Evolutionary conservation across 2,888 invertebrate species (phyloP).

Genomic region (Drosophila mercatorum): DNA sequence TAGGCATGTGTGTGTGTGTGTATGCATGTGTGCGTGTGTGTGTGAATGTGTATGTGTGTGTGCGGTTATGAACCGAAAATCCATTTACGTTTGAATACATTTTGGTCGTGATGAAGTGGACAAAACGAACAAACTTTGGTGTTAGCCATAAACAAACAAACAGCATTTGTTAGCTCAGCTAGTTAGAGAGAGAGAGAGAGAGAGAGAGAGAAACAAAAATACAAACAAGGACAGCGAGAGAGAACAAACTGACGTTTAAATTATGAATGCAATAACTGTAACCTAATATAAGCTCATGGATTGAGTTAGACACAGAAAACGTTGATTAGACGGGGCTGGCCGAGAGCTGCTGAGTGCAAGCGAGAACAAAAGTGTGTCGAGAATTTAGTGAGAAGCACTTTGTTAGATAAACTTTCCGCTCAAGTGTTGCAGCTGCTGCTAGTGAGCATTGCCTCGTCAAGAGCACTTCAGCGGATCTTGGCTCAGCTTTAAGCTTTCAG

Average conservation of each 20-base stretch:
- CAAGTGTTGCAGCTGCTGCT: constrained; percentile 42
- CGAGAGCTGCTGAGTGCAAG: not conserved
- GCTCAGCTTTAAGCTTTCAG: constrained; percentile 11
- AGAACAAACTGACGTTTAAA: constrained; percentile 38
- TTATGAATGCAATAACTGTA: constrained; percentile 68
- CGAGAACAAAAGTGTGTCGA: constrained; percentile 15
- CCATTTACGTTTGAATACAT: constrained; percentile 70
- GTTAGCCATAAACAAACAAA: constrained; percentile 46
- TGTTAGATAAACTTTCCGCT: constrained; percentile 67
- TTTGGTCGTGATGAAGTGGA: constrained; percentile 55
- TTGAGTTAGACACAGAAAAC: constrained; percentile 42
- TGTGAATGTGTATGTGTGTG: constrained; percentile 17
- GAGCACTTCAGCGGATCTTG: constrained; percentile 27
- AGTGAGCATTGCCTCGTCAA: constrained; percentile 26
- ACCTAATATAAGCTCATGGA: constrained; percentile 41
- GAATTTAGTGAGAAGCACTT: constrained; percentile 61
- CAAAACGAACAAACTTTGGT: constrained; percentile 46
- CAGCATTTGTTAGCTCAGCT: constrained; percentile 28
- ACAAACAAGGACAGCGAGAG: not conserved
- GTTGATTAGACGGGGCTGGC: constrained; percentile 48
- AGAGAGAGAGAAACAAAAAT: not conserved
- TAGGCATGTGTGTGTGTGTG: constrained; percentile 9
- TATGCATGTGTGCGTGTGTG: constrained; percentile 4
- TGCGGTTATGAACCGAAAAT: constrained; percentile 68
- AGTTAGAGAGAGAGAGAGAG: constrained; percentile 3